Base-by-base conservation (phyloP, 2,113 vertebrate species). In the Isurus oxyrinchus region DNA sequence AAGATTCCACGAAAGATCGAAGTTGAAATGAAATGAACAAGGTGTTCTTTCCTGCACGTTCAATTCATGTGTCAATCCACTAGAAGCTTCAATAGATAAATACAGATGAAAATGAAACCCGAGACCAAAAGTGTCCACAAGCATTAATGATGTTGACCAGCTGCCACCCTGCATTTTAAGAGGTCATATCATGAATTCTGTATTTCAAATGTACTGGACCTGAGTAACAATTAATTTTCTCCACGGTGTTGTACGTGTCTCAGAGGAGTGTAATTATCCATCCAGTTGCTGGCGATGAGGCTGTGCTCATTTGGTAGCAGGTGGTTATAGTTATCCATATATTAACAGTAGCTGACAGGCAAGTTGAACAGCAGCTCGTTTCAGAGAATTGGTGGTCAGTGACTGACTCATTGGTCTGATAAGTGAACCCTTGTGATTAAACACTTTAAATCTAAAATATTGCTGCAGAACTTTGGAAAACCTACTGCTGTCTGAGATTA, bases 181-280 rank as follows among this genome's bases (percentile, higher is more conserved):
- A 95, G 94, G 27, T 95, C 94, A 55, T 49, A 55, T 72, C 67
- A 23, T 66, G 94, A 66, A 76, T 49, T 95, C 25, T 95, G 67
- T 69, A 66, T 95, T 95, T 95, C 44, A 53, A 67, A 66, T 69
- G 63, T 66, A 69, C n/a, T 95, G 94, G 94, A 69, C 27, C 67
- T 72, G 44, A 19, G 16, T 49, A 72, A 95, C 27, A 95, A 95
- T 76, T 95, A 95, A 55, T 95, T 72, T 95, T 95, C 67, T 95
- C 40, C 27, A 35, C 44, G 19, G 94, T 35, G 40, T 10, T 53
- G 66, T 40, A 49, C 53, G 44, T 95, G 66, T 72, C 94, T 72
- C 49, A 53, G 40, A 69, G 44, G 40, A 49, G 67, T 72, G 44
- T 72, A 95, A 76, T 72, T 72, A 72, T 95, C 67, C 67, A 53